Conservation (phyloP, 2,113 vertebrate species). For the Toxotes jaculatrix region DNA sequence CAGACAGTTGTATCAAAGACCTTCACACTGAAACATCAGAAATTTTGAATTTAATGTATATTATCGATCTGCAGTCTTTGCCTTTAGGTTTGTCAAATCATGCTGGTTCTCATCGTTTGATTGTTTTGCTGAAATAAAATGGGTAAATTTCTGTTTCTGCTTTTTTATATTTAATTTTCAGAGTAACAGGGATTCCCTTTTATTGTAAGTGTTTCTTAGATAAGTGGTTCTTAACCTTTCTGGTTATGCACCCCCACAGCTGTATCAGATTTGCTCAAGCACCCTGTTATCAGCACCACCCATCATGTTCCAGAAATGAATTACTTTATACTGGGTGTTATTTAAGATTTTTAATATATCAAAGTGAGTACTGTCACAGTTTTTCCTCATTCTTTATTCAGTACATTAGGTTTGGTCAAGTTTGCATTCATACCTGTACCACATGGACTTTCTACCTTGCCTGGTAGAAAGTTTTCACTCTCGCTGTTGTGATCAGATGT, state of each 20-base stretch:
- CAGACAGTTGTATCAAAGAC: constrained; percentile 65
- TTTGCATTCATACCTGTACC: neutral
- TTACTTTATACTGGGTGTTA: neutral
- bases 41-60: neutral
- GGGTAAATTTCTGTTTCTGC: neutral
- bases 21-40: constrained; percentile 31
- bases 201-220: constrained; percentile 4
- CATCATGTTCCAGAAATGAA: neutral
- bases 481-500: too few species aligned
- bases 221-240: neutral
- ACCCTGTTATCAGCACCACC: neutral
- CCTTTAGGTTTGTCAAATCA: neutral
- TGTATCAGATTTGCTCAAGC: neutral
- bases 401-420: neutral
- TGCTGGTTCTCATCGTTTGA: neutral
- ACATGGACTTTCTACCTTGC: too few species aligned
- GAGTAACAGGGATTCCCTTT: neutral
- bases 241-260: neutral
- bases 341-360: neutral
- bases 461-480: too few species aligned
- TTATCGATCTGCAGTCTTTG: neutral
- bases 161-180: neutral
- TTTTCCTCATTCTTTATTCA: neutral
- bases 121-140: neutral
- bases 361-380: neutral